These are phyloP conservation scores for Ophion obscuratus DNA, from an alignment of 2,888 invertebrate species.

Conservation along the genomic window DNA sequence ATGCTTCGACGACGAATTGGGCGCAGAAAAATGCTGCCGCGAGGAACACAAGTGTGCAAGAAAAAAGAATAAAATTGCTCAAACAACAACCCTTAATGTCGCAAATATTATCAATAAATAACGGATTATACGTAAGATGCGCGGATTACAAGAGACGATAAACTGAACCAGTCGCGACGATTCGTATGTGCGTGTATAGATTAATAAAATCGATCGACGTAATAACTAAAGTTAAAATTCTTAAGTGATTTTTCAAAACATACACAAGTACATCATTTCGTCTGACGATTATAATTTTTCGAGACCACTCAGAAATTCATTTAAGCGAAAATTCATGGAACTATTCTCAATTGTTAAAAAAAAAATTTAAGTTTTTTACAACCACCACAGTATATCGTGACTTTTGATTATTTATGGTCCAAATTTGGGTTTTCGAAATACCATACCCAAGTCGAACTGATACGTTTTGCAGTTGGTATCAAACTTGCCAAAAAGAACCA, in stretches of 20 bases:
- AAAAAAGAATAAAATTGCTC: conserved; percentile 59
- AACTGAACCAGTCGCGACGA: conserved; percentile 23
- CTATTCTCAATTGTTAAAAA: not conserved
- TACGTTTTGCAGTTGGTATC: not conserved
- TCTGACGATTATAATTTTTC: not conserved
- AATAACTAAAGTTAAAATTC: conserved; percentile 14
- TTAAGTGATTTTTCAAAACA: conserved; percentile 28
- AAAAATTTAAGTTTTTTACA: not conserved
- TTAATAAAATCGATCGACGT: conserved; percentile 35
- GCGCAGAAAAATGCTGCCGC: conserved; percentile 10
- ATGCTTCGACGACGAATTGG: conserved; percentile 16
- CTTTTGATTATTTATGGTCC: not conserved
- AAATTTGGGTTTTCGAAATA: not conserved
- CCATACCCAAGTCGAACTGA: not conserved
- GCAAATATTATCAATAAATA: conserved; percentile 59
- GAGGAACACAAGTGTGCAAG: conserved; percentile 52
- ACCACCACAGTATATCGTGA: not conserved
- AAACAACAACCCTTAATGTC: conserved; percentile 54
- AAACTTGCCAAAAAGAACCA: not conserved
- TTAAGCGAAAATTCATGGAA: not conserved
- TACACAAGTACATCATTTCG: not conserved
- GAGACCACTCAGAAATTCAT: not conserved
- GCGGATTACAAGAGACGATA: conserved; percentile 41
- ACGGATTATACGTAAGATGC: conserved; percentile 51
- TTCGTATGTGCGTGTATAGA: conserved; percentile 37